Base-by-base conservation (phyloP, 2,113 vertebrate genomes). In the Pleuronectes platessa region DNA sequence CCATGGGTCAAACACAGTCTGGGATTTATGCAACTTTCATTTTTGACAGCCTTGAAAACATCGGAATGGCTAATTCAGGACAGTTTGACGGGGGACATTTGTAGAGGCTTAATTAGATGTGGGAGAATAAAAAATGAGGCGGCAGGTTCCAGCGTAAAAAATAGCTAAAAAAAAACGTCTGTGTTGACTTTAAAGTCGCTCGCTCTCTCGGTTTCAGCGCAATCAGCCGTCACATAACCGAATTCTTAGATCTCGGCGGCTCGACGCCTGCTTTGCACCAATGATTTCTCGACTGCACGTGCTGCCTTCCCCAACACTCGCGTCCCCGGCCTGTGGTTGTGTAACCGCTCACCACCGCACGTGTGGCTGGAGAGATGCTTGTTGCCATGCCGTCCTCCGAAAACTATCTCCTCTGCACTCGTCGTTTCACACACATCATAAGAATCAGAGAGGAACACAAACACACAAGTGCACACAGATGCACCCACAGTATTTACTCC, bases 341-440 rank as follows among this genome's bases (percentile, higher is more conserved):
- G 68, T 91, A 93, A 93, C 63, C 14, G 67, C 76, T 85, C 68
- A 68, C 13, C 12, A 20, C 70, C 56, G 78, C 86, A 87, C 82
- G 84, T 90, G 89, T 64, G 69, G 66, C 64, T 73, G 63, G 79
- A 65, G 79, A 86, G 73, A 80, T 67, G 80, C 82, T 84, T 79
- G 77, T 81, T 84, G 81, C 83, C 69, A 81, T 79, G 78, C 62
- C 40, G 31, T 62, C 26, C 65, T 67, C 49, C 20, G 42, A 62
- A 62, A 81, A 82, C 68, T 58, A 74, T 74, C 73, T 72, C 54
- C 9, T 14, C 54, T 68, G 62, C 54, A 65, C 65, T 81, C 68
- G 58, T 85, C 65, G 75, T 35, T 49, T 63, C 47, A 51, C 47
- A 31, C 31, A 31, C 31, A 31, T 31, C 31, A 7, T 7, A 6